These are phyloP conservation scores for Nudaria mundana DNA, from an alignment of 2,888 invertebrate species.

Conservation along the genomic window DNA sequence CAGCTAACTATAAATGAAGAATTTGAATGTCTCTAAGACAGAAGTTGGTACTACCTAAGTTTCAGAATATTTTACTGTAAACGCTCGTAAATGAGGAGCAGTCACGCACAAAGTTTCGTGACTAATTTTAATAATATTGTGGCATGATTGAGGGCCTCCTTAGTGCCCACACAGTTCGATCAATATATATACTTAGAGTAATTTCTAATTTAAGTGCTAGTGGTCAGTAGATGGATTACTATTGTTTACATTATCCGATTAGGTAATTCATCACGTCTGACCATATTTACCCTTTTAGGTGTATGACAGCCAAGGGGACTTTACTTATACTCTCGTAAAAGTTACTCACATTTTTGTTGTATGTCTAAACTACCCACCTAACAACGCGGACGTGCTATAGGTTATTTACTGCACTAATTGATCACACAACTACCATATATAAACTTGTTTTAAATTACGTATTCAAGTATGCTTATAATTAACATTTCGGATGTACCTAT, in stretches of 20 bases:
- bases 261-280: background rate
- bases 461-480: no score
- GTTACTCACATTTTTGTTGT: no score
- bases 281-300: no score
- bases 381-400: no score
- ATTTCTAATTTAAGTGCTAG: background rate
- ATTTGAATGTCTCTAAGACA: constrained; percentile 6
- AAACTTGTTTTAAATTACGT: no score
- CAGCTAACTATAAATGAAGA: constrained; percentile 1
- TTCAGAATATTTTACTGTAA: constrained; percentile 5
- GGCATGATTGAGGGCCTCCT: constrained; percentile 5
- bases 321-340: no score
- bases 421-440: no score
- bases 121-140: constrained; percentile 7
- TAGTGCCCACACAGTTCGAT: constrained; percentile 3
- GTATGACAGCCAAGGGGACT: no score
- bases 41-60: constrained; percentile 1
- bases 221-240: constrained; percentile 3
- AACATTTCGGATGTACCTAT: no score
- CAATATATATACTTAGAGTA: constrained; percentile 1
- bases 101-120: constrained; percentile 9
- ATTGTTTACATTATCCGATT: background rate
- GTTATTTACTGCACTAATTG: no score
- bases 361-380: no score
- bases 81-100: constrained; percentile 4